Base-by-base conservation (phyloP, 2,113 vertebrate species). In the Xiphophorus maculatus region DNA sequence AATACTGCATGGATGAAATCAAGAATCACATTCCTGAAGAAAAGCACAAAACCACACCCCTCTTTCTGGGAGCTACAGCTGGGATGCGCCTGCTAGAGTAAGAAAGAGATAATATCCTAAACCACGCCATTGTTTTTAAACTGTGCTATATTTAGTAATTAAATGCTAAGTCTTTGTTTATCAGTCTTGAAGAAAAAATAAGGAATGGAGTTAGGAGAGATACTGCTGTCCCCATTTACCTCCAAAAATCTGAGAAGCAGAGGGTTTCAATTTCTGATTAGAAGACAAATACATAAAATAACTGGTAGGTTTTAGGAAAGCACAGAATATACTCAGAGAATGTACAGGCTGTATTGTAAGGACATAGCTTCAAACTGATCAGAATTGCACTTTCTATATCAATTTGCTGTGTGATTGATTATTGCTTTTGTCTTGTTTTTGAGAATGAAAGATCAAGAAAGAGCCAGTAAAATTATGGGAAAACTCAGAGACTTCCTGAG, bases 21-120 rank as follows among this genome's bases (percentile, higher is more conserved):
- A 93, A 72, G 62, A 71, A 84, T 32, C 74, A 37, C 29, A 92
- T 99, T 79, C 97, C 97, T 10, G 25, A 30, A 10, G 76, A 82
- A 69, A 94, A 96, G 71, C 96, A 95, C 14, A 90, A 88, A 27
- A 92, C 71, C 62, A 98, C 96, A 0, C 90, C 91, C 28, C 65
- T 96, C 9, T 97, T 96, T 88, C 91, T 99, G 37, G 97, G 97
- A n/a, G 97, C 98, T 65, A 99, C 97, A 2, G 97, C 97, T 33
- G 98, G 97, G 71, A 98, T 99, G 98, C 95, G 97, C 76, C 85
- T 99, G 62, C 90, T 99, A 62, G 94, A 96, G 98, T 99, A 94
- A 89, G 88, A 80, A 64, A 25, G 17, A 25, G 25, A 28, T 17
- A 9, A 0, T 10, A 6, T 11, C 9, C 19, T 30, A 27, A 13